phyloP scores from a whole-genome alignment of 2,797 vertebrate genomes.

The Urosaurus nigricauda region DNA sequence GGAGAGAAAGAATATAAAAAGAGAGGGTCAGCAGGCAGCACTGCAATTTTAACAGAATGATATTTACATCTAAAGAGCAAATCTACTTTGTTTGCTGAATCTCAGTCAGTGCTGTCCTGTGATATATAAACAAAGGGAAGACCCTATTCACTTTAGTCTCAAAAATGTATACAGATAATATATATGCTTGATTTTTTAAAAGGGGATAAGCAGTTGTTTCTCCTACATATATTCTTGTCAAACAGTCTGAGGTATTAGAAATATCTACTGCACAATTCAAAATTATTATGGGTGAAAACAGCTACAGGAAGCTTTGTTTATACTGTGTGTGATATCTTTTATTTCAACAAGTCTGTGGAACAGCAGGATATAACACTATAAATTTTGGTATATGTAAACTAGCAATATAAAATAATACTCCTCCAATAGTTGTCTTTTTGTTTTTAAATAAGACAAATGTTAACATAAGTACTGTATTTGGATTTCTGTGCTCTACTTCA shows the following conservation, averaged over 20 bases:
- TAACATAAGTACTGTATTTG: background rate
- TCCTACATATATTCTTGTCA: background rate
- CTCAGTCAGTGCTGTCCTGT: background rate
- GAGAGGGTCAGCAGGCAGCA: background rate
- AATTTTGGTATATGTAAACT: no score
- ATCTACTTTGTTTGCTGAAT: background rate
- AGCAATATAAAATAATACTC: no score
- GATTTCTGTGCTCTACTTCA: background rate
- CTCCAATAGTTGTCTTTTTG: no score
- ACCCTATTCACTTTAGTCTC: background rate
- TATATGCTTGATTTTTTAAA: background rate
- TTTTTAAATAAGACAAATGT: background rate
- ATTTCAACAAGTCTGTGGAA: background rate
- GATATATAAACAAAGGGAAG: background rate
- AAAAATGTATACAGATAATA: no score
- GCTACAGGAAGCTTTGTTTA: background rate
- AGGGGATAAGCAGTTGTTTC: background rate
- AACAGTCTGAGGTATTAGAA: background rate
- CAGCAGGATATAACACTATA: no score
- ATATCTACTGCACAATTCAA: background rate
- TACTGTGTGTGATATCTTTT: background rate
- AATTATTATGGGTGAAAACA: background rate
- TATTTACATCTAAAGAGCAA: background rate
- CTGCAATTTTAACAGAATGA: background rate
- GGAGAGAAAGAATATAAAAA: background rate